Conservation (phyloP, 2,797 vertebrate species). For the Sebastes melanostomus region DNA sequence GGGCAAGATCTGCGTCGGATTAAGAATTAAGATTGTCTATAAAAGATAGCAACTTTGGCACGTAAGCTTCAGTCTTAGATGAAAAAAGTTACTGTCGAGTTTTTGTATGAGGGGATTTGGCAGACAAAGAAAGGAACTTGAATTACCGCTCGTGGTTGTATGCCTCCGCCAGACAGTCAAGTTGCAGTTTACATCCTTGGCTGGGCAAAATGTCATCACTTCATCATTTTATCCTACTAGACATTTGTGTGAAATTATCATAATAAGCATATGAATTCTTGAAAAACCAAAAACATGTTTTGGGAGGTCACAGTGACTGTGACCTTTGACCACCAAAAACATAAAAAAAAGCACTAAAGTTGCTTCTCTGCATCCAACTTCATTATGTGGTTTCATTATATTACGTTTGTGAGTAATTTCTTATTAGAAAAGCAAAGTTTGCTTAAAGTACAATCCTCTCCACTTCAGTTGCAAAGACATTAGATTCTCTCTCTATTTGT, state of each 20-base stretch:
- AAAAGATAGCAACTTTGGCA: slow-evolving; percentile 28
- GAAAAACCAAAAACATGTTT: not conserved
- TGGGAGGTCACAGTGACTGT: not conserved
- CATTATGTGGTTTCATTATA: not conserved
- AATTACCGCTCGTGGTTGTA: not conserved
- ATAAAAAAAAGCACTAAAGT: not conserved
- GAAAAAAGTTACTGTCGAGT: not conserved
- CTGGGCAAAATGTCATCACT: not conserved
- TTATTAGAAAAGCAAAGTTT: not conserved
- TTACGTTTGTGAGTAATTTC: not conserved
- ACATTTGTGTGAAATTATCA: not conserved
- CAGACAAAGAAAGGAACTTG: not conserved
- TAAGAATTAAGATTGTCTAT: slow-evolving; percentile 34
- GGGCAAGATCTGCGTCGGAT: slow-evolving; percentile 37
- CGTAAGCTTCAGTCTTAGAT: not conserved
- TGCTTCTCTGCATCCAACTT: not conserved
- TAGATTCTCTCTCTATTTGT: slow-evolving; percentile 30
- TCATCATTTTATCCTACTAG: not conserved
- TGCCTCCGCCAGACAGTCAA: not conserved
- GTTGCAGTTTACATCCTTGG: not conserved
- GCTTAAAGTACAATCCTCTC: not conserved
- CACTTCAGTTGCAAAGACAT: not conserved
- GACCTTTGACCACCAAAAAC: not conserved
- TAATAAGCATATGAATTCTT: not conserved
- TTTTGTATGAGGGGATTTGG: not conserved